Base-by-base conservation (phyloP, 2,888 invertebrate species). In the Augochlorella aurata region DNA sequence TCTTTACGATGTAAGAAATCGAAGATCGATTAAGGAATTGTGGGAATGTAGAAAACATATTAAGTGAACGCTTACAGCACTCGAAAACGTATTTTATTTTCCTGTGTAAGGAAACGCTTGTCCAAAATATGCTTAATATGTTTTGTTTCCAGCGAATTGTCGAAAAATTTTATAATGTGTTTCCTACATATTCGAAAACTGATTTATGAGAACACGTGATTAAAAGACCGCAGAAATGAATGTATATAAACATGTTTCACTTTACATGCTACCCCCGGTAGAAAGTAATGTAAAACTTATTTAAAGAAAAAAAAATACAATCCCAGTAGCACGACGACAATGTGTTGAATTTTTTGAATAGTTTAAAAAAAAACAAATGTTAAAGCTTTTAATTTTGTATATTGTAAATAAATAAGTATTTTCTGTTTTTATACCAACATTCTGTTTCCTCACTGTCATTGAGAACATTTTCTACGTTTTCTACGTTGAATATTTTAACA, bases 171-270 rank as follows among this genome's bases (percentile, higher is more conserved):
- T 61, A 61, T 69, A 50, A 61, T 58, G 66, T 14, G 14, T 69
- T 52, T 65, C 8, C 47, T 65, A 44, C 10, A 52, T 66, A 44
- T 54, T 21, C 24, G 29, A 69, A 24, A 69, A 18, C 21, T 45
- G 9, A 65, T 21, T 21, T 29, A 68, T 67, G 47, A 70, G 58
- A 72, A 76, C 50, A 54, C n/a, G 71, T 80, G n/a, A 4, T 72
- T 66, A 14, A 14, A 67, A 70, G 63, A 73, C 16, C 69, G 66
- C 16, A n/a, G 38, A 80, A 76, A 81, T 81, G 58, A 81, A 81
- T 49, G 52, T 72, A 5, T 72, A 5, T 45, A 10, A 71, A 63
- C 47, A 47, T 69, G 21, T 50, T 67, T 68, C 44, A 14, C 29
- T 50, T 66, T 38, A 47, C 52, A 52, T 50, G 52, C 72, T 63